Conservation (phyloP, 2,113 vertebrate species). For the Ailurus styani region DNA sequence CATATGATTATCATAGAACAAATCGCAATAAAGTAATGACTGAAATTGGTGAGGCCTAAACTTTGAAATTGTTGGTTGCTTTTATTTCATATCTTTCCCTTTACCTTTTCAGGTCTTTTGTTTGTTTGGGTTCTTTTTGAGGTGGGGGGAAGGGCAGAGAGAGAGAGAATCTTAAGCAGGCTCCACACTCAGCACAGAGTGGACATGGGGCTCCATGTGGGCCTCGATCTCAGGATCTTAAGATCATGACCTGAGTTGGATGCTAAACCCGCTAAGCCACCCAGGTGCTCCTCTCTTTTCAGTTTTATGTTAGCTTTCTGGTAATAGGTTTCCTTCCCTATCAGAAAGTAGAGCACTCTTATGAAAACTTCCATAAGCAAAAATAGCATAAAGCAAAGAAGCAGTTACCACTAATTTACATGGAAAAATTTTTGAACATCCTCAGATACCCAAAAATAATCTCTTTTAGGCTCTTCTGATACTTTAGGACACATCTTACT, state of each 20-base stretch:
- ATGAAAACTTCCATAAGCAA: not conserved
- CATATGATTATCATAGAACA: not conserved
- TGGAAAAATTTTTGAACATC: not conserved
- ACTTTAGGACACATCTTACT: not conserved
- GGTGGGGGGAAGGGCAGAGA: too few species aligned
- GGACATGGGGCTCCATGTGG: not conserved
- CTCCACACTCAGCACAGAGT: not conserved
- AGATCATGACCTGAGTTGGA: not conserved
- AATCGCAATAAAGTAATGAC: not conserved
- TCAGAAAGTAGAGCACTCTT: not conserved
- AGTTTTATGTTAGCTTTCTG: not conserved
- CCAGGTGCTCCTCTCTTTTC: not conserved
- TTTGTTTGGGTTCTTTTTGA: too few species aligned
- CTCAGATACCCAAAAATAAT: not conserved
- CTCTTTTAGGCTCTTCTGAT: not conserved
- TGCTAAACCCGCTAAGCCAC: not conserved
- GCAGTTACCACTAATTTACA: not conserved
- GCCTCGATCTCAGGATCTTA: not conserved
- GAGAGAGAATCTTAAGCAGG: not conserved
- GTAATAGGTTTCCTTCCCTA: not conserved
- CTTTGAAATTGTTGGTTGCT: not conserved
- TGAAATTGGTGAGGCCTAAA: not conserved
- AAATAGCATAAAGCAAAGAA: not conserved
- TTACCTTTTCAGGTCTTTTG: not conserved
- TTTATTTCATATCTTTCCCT: not conserved